phyloP scores from a whole-genome alignment of 2,888 invertebrate species.

The Bimastos eiseni region DNA sequence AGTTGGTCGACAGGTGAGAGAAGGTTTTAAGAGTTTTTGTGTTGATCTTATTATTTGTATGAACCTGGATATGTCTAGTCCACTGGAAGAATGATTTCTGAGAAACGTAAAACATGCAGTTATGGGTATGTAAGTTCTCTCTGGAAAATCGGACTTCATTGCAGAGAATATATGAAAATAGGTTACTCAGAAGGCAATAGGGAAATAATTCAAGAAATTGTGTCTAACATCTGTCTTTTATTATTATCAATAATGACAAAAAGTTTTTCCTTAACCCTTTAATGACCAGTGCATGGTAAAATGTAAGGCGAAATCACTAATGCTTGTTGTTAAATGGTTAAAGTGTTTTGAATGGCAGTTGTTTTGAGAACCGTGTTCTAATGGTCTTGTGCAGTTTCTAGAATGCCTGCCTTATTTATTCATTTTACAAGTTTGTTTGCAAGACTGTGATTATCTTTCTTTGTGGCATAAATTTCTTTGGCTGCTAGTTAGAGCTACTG shows the following conservation, averaged over 20 bases:
- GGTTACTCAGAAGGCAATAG: background rate
- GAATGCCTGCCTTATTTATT: too few relatives aligned
- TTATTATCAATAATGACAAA: background rate
- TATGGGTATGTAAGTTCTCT: too few relatives aligned
- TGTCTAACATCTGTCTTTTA: too few relatives aligned
- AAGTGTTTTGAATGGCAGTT: background rate
- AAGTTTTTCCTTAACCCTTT: too few relatives aligned
- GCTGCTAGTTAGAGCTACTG: too few relatives aligned
- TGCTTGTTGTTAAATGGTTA: background rate
- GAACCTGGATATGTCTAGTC: background rate
- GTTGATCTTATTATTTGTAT: background rate
- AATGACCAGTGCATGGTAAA: too few relatives aligned
- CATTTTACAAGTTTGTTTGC: too few relatives aligned
- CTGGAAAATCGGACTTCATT: too few relatives aligned
- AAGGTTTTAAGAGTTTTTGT: background rate
- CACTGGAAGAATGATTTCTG: too few relatives aligned
- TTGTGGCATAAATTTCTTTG: background rate
- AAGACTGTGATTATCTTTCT: background rate
- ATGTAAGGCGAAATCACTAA: too few relatives aligned
- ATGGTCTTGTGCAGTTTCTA: background rate
- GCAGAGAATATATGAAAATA: too few relatives aligned
- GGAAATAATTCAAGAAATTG: background rate
- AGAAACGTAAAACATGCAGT: too few relatives aligned
- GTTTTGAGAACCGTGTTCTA: background rate
- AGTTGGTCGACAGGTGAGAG: constrained; percentile 68